A percentile compares a stretch with the other conserved stretches of the same genome.
phyloP scores from a whole-genome alignment of 2,113 vertebrate species.

The Chamaea fasciata region DNA sequence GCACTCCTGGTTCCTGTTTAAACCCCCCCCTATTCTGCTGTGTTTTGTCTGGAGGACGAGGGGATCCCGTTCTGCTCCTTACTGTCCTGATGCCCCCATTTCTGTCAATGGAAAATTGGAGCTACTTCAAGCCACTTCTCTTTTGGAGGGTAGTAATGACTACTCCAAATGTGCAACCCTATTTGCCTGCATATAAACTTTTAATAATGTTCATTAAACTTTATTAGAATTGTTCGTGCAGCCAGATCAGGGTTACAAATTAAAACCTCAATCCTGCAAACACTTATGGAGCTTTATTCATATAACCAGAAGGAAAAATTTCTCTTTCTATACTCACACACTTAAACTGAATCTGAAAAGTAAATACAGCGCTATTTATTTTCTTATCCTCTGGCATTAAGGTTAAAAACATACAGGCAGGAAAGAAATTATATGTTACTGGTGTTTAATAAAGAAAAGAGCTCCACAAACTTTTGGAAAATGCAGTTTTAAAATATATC shows the following conservation, averaged over 20 bases:
- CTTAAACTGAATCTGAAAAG: neutral
- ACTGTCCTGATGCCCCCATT: neutral
- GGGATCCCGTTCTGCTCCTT: neutral
- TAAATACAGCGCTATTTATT: neutral
- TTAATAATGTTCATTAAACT: conserved; percentile 69
- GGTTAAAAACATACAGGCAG: neutral
- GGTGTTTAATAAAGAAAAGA: neutral
- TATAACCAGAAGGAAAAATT: neutral
- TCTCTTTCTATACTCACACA: neutral
- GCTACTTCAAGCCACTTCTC: neutral
- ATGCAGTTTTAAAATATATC: neutral
- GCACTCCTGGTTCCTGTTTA: neutral
- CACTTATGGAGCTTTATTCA: conserved; percentile 23
- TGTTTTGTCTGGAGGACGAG: neutral
- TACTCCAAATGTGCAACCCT: conserved; percentile 22
- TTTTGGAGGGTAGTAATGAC: conserved; percentile 27
- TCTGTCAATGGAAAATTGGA: conserved; percentile 9
- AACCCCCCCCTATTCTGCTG: accelerated
- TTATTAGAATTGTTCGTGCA: conserved; percentile 57
- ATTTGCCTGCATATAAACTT: conserved; percentile 62
- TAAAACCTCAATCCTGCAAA: conserved; percentile 44
- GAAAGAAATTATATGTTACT: neutral
- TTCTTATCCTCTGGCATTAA: neutral
- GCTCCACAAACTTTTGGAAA: neutral
- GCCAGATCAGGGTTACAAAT: conserved; percentile 43